A percentile compares a stretch with the other conserved stretches of the same genome.
These are phyloP conservation scores for Drosophila bifasciata DNA, from an alignment of 1,140 invertebrate genomes.

Conservation along the genomic window DNA sequence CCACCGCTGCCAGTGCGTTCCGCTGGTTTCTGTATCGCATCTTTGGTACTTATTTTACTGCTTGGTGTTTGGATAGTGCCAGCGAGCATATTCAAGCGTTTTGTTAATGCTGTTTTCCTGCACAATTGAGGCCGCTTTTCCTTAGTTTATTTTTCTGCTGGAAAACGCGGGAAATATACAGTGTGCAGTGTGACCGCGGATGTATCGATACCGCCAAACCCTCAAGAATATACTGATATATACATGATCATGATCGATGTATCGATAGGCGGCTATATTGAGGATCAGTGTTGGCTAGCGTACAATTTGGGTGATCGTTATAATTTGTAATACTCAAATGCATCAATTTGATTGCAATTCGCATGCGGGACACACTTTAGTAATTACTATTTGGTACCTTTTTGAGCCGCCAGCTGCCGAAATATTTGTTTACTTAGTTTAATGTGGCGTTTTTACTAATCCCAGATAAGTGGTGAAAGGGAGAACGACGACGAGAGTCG, in stretches of 20 bases:
- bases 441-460: constrained; percentile 74
- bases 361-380: no score
- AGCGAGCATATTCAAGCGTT: constrained; percentile 46
- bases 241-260: constrained; percentile 31
- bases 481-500: constrained; percentile 10
- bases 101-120: not conserved
- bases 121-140: not conserved
- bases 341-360: no score
- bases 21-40: constrained; percentile 37
- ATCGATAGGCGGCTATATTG: constrained; percentile 16
- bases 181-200: no score
- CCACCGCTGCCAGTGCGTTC: constrained; percentile 60
- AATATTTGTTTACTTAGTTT: constrained; percentile 63
- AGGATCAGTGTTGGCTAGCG: no score
- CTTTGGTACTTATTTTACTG: constrained; percentile 33
- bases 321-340: no score
- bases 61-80: constrained; percentile 65
- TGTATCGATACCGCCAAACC: no score
- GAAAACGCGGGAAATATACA: constrained; percentile 41
- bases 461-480: constrained; percentile 63
- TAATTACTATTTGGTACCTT: no score
- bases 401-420: no score
- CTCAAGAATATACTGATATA: no score
- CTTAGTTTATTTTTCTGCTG: constrained; percentile 16
- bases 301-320: no score